Percentiles rank a stretch among this genome's conserved stretches.
Conservation (phyloP, 1,140 invertebrate species). For the Acromyrmex charruanus region DNA sequence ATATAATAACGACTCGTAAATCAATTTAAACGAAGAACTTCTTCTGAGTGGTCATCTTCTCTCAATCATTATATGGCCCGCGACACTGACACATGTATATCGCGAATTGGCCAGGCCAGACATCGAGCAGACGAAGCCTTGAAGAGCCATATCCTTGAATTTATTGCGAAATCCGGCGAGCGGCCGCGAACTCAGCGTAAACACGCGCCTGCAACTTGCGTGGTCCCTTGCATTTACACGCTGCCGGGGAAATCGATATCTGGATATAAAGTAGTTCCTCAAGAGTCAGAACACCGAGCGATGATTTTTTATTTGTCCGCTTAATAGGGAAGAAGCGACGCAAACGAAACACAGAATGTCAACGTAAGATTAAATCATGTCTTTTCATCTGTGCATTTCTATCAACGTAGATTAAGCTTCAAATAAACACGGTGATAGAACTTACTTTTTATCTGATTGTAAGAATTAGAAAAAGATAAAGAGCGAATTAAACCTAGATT, state of each 20-base stretch:
- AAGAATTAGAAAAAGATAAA: too few species aligned
- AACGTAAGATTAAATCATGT: too few species aligned
- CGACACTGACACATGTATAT: background rate
- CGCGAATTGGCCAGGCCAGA: background rate
- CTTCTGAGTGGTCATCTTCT: background rate
- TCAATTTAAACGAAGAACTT: background rate
- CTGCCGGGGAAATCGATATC: slow-evolving; percentile 38
- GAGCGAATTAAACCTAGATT: too few species aligned
- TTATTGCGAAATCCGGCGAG: slow-evolving; percentile 70
- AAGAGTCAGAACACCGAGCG: too few species aligned
- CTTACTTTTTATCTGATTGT: too few species aligned
- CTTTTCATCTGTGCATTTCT: too few species aligned
- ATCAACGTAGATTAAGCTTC: too few species aligned
- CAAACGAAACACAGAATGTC: too few species aligned
- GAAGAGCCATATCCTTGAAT: slow-evolving; percentile 72
- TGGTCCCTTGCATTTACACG: slow-evolving; percentile 39
- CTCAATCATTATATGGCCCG: background rate
- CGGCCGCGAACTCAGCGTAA: slow-evolving; percentile 54
- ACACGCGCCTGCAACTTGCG: slow-evolving; percentile 23
- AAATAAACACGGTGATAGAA: too few species aligned
- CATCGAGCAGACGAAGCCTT: slow-evolving; percentile 63
- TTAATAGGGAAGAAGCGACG: too few species aligned
- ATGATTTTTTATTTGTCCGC: too few species aligned
- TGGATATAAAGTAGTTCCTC: background rate
- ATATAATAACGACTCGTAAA: background rate